These are phyloP conservation scores for Netelia melanura DNA, from an alignment of 2,888 invertebrate genomes.

Conservation along the genomic window DNA sequence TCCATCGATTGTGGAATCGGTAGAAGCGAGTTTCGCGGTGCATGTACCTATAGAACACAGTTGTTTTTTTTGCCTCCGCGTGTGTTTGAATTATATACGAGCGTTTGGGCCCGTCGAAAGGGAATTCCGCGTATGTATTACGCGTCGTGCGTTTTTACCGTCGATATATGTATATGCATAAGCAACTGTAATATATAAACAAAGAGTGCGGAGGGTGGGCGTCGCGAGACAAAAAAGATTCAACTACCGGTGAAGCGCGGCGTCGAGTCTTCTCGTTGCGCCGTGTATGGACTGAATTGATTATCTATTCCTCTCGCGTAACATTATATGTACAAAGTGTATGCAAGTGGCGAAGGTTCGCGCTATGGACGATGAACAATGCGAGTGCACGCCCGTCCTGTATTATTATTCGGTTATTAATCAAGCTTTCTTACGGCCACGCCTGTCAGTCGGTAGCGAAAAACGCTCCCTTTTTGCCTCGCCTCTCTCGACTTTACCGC, in stretches of 20 bases:
- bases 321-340: neutral
- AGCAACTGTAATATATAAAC: conserved; percentile 33
- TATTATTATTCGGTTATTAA: conserved; percentile 83
- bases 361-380: conserved; percentile 59
- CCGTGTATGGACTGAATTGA: conserved; percentile 36
- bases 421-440: conserved; percentile 79
- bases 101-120: conserved; percentile 42
- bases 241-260: conserved; percentile 39
- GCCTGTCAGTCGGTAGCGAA: conserved; percentile 75
- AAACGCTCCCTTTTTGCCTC: conserved; percentile 77
- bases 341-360: conserved; percentile 16
- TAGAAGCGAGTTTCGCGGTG: too few relatives aligned
- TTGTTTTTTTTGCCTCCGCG: neutral
- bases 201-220: conserved; percentile 45
- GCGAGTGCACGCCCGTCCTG: conserved; percentile 68
- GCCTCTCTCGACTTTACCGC: conserved; percentile 55
- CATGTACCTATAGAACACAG: neutral
- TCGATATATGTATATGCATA: neutral
- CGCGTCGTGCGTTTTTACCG: conserved; percentile 6
- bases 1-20: conserved; percentile 42
- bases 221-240: conserved; percentile 12
- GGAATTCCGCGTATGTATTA: conserved; percentile 24
- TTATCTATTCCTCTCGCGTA: conserved; percentile 45
- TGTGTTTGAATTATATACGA: conserved; percentile 49
- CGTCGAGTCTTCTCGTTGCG: neutral